Percentiles rank a stretch among this genome's conserved stretches.
Conservation (phyloP, 2,888 invertebrate species). For the Amphipyra berbera region DNA sequence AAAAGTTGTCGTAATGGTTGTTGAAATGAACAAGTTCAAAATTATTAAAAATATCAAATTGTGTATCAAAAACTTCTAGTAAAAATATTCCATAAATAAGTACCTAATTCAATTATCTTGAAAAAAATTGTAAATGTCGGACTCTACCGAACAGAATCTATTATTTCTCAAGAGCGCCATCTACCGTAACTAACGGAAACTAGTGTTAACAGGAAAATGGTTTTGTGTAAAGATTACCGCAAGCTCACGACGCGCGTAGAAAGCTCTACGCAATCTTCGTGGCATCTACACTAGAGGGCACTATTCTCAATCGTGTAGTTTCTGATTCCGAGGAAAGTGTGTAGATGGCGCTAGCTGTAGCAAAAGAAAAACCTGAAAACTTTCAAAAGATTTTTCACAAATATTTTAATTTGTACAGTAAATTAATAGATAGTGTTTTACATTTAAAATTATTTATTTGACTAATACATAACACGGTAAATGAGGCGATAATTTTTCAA, state of each 20-base stretch:
- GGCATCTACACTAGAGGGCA: constrained; percentile 43
- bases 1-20: too few species aligned
- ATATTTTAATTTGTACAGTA: constrained; percentile 18
- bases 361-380: constrained; percentile 2
- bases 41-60: too few species aligned
- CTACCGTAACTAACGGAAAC: constrained; percentile 16
- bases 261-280: constrained; percentile 6
- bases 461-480: constrained; percentile 23
- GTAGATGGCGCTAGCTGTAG: constrained; percentile 45
- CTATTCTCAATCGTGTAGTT: constrained; percentile 12
- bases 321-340: constrained; percentile 10
- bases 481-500: constrained; percentile 12
- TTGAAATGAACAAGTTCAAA: too few species aligned
- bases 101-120: too few species aligned
- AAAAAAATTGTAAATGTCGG: too few species aligned
- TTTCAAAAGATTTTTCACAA: neutral
- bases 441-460: constrained; percentile 19
- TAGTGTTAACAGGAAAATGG: constrained; percentile 1
- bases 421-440: constrained; percentile 25
- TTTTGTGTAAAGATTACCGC: neutral
- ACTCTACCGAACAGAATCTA: too few species aligned
- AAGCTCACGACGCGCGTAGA: neutral
- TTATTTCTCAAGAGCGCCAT: constrained; percentile 15
- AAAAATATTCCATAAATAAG: too few species aligned
- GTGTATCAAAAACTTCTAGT: too few species aligned